Evolutionary conservation across 1,140 invertebrate genomes (phyloP), one percentile per base, ranked within the genome.

Genomic region (Penaeus indicus): DNA sequence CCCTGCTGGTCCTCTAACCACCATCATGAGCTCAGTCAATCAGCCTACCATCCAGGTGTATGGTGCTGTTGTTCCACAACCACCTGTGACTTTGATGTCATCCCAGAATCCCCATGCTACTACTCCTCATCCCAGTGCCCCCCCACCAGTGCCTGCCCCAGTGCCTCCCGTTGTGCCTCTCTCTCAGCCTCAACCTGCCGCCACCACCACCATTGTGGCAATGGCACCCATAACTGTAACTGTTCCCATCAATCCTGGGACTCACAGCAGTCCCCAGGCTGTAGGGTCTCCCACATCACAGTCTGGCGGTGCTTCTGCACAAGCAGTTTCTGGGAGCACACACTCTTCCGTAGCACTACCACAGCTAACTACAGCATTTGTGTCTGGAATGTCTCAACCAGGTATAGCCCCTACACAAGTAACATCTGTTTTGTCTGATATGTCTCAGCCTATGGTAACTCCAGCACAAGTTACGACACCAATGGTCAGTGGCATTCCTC

Each of bases 81-180:
- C 72, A 79, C 47, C 87, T n/a, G 81, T 88, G 27, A 88, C 87
- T 47, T 87, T 84, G 62, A 89, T 89, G 83, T 86, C 78, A 82
- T 84, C 78, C 67, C 88, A 91, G 88, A 82, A 90, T 63, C 62
- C 88, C 78, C 88, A 87, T 88, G 75, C 67, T 80, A 78, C 63
- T 80, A 77, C 89, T 72, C 79, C 80, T 86, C 79, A 83, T 87
- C 81, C 84, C 27, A 84, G 67, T 72, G 88, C 62, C 62, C 80
- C 85, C 64, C 84, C 89, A 88, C 83, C 81, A 87, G 90, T 90
- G 88, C 87, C 82, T 84, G 86, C 81, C 87, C 87, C 87, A 88
- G 87, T 89, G 85, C 86, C 83, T 90, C 88, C 80, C 81, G 61
- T 63, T 79, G 90, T 89, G 88, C 84, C 87, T 89, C 82, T 82